Conservation (phyloP, 2,888 invertebrate genomes). For the Meteorus cinctellus region DNA sequence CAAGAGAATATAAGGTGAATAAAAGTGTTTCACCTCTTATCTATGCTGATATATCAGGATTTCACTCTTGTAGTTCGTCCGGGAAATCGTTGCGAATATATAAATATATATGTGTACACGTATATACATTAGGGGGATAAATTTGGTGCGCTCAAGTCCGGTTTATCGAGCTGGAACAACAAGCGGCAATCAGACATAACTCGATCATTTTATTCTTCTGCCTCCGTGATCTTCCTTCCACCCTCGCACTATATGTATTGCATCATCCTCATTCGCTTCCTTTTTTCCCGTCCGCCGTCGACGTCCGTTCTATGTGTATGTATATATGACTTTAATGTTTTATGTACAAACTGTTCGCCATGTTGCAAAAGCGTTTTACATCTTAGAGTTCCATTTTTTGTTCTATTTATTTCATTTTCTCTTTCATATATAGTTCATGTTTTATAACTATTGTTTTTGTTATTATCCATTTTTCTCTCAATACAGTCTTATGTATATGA, state of each 20-base stretch:
- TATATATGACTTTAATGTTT: background rate
- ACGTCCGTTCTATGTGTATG: background rate
- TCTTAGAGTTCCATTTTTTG: background rate
- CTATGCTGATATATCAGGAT: background rate
- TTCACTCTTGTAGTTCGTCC: background rate
- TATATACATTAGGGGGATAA: constrained; percentile 59
- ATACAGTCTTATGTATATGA: background rate
- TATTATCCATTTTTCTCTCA: background rate
- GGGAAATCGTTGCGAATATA: background rate
- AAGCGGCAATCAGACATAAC: constrained; percentile 71
- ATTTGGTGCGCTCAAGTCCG: constrained; percentile 61
- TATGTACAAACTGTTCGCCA: background rate
- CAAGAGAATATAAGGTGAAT: background rate
- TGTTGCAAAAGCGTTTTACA: background rate
- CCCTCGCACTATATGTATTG: constrained; percentile 40
- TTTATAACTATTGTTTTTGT: background rate
- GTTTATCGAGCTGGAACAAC: constrained; percentile 71
- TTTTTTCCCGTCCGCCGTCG: constrained; percentile 5
- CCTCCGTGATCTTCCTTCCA: constrained; percentile 59
- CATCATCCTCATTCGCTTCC: constrained; percentile 19
- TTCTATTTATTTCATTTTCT: background rate
- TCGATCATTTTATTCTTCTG: constrained; percentile 70
- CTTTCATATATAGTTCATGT: background rate
- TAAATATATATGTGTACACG: background rate
- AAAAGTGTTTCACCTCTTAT: background rate